Percentiles rank a stretch among this genome's conserved stretches.
These are phyloP conservation scores for Tethea ocularis DNA, from an alignment of 2,888 invertebrate genomes.

Conservation along the genomic window DNA sequence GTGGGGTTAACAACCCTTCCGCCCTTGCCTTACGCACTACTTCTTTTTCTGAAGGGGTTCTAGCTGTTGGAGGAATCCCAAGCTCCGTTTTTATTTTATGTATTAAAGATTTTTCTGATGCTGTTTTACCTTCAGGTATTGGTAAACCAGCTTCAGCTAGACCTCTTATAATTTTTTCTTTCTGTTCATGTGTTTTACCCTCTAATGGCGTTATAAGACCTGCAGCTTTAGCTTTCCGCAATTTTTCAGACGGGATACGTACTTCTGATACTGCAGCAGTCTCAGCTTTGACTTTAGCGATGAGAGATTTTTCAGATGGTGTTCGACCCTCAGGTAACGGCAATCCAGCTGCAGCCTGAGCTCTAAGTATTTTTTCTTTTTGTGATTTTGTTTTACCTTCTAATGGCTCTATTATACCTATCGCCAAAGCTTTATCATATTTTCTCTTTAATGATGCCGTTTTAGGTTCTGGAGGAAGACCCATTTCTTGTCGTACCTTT, in stretches of 20 bases:
- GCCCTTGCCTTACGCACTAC: constrained; percentile 44
- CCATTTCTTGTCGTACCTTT: constrained; percentile 29
- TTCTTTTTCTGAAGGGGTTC: constrained; percentile 45
- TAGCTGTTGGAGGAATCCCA: constrained; percentile 39
- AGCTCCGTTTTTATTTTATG: constrained; percentile 31
- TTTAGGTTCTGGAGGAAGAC: constrained; percentile 32
- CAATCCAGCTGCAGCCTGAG: constrained; percentile 16
- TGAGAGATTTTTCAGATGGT: constrained; percentile 25
- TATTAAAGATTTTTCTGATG: constrained; percentile 32
- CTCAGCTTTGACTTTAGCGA: constrained; percentile 27
- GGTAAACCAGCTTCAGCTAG: constrained; percentile 33
- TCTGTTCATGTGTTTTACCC: constrained; percentile 22
- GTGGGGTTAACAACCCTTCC: constrained; percentile 48
- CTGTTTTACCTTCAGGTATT: constrained; percentile 43
- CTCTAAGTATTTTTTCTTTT: constrained; percentile 28
- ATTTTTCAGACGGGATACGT: constrained; percentile 19
- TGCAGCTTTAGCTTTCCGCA: constrained; percentile 23
- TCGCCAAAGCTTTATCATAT: constrained; percentile 26
- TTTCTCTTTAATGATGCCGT: constrained; percentile 27
- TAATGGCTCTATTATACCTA: constrained; percentile 31
- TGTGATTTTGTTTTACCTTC: constrained; percentile 30
- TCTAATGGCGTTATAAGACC: constrained; percentile 22
- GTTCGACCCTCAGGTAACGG: constrained; percentile 24
- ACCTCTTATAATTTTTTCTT: constrained; percentile 29
- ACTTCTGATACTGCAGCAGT: not conserved